Evolutionary conservation across 2,888 invertebrate species (phyloP).

Genomic region (Anaspis maculata): DNA sequence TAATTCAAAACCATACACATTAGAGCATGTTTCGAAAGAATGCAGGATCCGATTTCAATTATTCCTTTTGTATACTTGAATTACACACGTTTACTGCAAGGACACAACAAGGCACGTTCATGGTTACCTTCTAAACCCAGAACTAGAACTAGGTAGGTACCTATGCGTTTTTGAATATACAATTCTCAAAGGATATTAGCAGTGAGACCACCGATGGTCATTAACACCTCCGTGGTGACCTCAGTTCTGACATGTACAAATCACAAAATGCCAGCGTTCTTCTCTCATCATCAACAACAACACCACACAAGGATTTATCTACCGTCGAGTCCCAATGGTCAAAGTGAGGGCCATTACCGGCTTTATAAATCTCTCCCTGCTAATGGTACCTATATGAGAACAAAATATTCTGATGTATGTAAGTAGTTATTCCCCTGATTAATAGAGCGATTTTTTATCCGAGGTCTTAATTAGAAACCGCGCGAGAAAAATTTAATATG

Average conservation of each 20-base stretch:
- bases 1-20: too few species aligned
- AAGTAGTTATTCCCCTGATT: too few species aligned
- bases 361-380: slow-evolving; percentile 17
- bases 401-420: too few species aligned
- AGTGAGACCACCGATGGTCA: too few species aligned
- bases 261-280: slow-evolving; percentile 24
- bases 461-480: slow-evolving; percentile 15
- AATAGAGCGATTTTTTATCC: slow-evolving; percentile 16
- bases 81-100: too few species aligned
- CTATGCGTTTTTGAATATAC: neutral
- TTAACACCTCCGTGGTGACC: slow-evolving; percentile 29
- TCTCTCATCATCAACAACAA: too few species aligned
- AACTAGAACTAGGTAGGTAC: neutral
- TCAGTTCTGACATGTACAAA: slow-evolving; percentile 28
- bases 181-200: too few species aligned
- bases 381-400: slow-evolving; percentile 11
- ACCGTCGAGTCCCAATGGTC: slow-evolving; percentile 27
- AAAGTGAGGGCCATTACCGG: slow-evolving; percentile 14
- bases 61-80: too few species aligned
- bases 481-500: slow-evolving; percentile 6
- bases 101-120: too few species aligned
- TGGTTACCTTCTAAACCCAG: too few species aligned
- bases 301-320: slow-evolving; percentile 36
- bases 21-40: too few species aligned
- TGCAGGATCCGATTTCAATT: too few species aligned